Evolutionary conservation across 2,113 vertebrate species (phyloP), one percentile per base, ranked within the genome.

Genomic region (Vidua chalybeata): DNA sequence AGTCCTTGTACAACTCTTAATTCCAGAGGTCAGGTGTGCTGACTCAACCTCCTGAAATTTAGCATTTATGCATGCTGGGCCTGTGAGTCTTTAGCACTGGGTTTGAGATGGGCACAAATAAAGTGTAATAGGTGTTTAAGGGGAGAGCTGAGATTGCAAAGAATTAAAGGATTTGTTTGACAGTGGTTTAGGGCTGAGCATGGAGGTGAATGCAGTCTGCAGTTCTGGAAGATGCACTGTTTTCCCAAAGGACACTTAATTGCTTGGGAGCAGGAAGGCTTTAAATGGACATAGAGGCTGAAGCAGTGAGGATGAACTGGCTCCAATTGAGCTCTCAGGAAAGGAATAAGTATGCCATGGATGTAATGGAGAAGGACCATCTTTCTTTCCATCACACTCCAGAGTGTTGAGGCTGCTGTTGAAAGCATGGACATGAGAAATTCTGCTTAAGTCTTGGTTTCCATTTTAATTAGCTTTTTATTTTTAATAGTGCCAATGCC

Each of bases 1-100:
- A 93, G 87, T 94, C 79, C 58, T 80, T 76, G 10, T 90, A 23
- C 54, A 80, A 21, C 45, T 94, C 62, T 56, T 84, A 75, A 91
- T 88, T 71, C 84, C 84, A 61, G 71, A 89, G 92, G 88, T 87
- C 86, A 90, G 35, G 64, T 79, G 84, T 92, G 83, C 90, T 94
- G 94, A 89, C 85, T 95, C 63, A 63, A 22, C 49, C 89, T 87
- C n/a, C 68, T 93, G 86, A 93, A 94, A 93, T 68, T 69, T 55
- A 87, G 30, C 84, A 58, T 90, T 94, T 48, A 45, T 64, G 28
- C 14, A 9, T 63, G 74, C 58, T 85, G 24, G 58, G 86, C 23
- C 59, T 89, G 59, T 67, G 52, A 81, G 49, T 49, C 49, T 80
- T 74, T 17, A 80, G 41, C 49, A 14, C 8, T 10, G 69, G 5